These are phyloP conservation scores for Solenopsis fugax DNA, from an alignment of 1,140 invertebrate genomes.

Conservation along the genomic window DNA sequence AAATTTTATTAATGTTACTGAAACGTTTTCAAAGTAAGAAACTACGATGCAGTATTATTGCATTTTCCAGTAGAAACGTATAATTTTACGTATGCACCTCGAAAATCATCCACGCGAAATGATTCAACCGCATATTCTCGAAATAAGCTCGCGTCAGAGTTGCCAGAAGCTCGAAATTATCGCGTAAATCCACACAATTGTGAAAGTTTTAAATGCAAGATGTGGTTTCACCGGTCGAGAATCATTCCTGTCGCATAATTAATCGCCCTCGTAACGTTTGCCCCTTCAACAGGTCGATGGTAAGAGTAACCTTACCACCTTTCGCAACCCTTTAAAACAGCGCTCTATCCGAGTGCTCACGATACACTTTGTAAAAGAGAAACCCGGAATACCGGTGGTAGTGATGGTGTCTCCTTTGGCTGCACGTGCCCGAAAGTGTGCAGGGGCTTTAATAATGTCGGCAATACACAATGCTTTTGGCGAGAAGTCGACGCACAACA, in stretches of 20 bases:
- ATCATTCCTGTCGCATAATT: conserved; percentile 28
- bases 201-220: conserved; percentile 31
- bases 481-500: conserved; percentile 18
- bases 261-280: conserved; percentile 7
- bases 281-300: conserved; percentile 24
- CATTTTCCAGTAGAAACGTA: not conserved
- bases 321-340: conserved; percentile 20
- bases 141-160: conserved; percentile 2
- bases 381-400: conserved; percentile 44
- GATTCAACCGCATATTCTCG: conserved; percentile 7
- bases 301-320: not conserved
- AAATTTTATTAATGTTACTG: not conserved
- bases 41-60: conserved; percentile 4
- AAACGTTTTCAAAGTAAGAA: not conserved
- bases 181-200: not conserved
- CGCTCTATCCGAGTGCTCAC: not conserved
- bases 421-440: not conserved
- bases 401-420: not conserved
- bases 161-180: conserved; percentile 18
- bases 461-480: conserved; percentile 41
- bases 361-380: conserved; percentile 1
- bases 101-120: conserved; percentile 1
- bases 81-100: conserved; percentile 2
- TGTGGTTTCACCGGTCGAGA: conserved; percentile 1
- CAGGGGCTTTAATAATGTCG: conserved; percentile 65